Evolutionary conservation across 2,113 vertebrate species (phyloP).

Genomic region (Thamnaconus septentrionalis): DNA sequence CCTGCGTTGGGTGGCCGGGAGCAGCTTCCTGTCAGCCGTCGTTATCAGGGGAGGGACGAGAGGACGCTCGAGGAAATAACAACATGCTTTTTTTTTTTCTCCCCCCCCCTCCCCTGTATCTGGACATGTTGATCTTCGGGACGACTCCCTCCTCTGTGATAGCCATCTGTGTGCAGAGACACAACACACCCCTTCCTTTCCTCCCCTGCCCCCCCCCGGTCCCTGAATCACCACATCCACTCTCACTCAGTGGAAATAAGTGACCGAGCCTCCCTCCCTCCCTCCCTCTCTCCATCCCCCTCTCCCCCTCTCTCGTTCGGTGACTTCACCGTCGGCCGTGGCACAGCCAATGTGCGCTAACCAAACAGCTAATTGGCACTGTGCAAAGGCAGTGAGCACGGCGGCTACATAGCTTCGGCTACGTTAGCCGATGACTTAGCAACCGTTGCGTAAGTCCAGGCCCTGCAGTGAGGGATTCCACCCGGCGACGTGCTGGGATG

Average conservation of each 20-base stretch:
- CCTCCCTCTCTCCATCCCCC: neutral
- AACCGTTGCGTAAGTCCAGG: neutral
- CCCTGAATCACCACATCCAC: slow-evolving; percentile 21
- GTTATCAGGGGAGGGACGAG: slow-evolving; percentile 63
- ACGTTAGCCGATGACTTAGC: slow-evolving; percentile 1
- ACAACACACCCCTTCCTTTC: slow-evolving; percentile 52
- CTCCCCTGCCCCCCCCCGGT: slow-evolving; percentile 7
- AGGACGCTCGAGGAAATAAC: slow-evolving; percentile 56
- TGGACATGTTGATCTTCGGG: slow-evolving; percentile 48
- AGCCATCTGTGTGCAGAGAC: slow-evolving; percentile 61
- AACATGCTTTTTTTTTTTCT: neutral
- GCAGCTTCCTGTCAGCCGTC: neutral
- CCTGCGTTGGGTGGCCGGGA: too few relatives aligned
- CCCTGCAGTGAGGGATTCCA: too few relatives aligned
- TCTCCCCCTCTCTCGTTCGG: neutral
- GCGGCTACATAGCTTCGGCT: neutral
- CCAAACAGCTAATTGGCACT: slow-evolving; percentile 1
- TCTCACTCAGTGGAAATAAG: slow-evolving; percentile 20
- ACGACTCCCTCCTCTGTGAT: slow-evolving; percentile 46
- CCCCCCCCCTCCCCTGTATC: slow-evolving; percentile 31
- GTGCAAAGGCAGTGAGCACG: neutral
- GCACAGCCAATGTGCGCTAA: slow-evolving; percentile 8
- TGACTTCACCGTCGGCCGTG: neutral
- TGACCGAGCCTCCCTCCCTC: neutral
- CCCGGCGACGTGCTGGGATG: too few relatives aligned